phyloP scores from a whole-genome alignment of 2,888 invertebrate genomes.

The Acanthacorydalis orientalis region DNA sequence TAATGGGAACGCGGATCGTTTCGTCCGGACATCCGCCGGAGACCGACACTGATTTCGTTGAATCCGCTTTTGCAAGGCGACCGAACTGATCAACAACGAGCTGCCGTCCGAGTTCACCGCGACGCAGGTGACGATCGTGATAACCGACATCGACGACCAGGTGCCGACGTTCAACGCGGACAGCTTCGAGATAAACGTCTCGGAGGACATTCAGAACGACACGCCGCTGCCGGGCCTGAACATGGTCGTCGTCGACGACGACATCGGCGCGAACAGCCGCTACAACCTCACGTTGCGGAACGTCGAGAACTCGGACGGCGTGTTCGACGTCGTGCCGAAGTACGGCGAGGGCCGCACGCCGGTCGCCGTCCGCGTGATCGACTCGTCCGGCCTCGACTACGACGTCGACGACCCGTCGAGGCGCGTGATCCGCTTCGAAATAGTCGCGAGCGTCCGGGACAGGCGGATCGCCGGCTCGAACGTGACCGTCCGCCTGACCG shows the following conservation, averaged over 20 bases:
- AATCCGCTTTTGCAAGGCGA: conserved; percentile 40
- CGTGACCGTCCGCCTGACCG: conserved; percentile 46
- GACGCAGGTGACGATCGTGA: conserved; percentile 56
- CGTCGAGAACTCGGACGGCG: conserved; percentile 36
- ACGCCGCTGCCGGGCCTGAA: conserved; percentile 55
- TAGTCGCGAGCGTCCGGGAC: conserved; percentile 39
- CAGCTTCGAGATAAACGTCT: conserved; percentile 48
- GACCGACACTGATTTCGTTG: too few relatives aligned
- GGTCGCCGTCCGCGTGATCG: conserved; percentile 50
- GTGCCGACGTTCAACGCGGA: conserved; percentile 51
- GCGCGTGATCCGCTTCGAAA: conserved; percentile 46
- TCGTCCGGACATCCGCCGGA: too few relatives aligned
- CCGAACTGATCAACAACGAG: conserved; percentile 54
- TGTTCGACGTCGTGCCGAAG: conserved; percentile 46
- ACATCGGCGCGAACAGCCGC: conserved; percentile 56
- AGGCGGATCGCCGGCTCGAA: conserved; percentile 38
- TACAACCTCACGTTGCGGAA: conserved; percentile 45
- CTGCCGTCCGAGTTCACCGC: conserved; percentile 49
- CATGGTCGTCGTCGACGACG: conserved; percentile 54
- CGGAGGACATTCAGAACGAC: conserved; percentile 56
- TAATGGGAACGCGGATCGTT: too few relatives aligned
- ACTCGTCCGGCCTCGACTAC: conserved; percentile 50
- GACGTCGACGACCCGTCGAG: conserved; percentile 43
- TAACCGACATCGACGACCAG: conserved; percentile 65
- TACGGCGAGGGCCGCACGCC: conserved; percentile 57